These are phyloP conservation scores for Bimastos eiseni DNA, from an alignment of 2,888 invertebrate species.

Conservation along the genomic window DNA sequence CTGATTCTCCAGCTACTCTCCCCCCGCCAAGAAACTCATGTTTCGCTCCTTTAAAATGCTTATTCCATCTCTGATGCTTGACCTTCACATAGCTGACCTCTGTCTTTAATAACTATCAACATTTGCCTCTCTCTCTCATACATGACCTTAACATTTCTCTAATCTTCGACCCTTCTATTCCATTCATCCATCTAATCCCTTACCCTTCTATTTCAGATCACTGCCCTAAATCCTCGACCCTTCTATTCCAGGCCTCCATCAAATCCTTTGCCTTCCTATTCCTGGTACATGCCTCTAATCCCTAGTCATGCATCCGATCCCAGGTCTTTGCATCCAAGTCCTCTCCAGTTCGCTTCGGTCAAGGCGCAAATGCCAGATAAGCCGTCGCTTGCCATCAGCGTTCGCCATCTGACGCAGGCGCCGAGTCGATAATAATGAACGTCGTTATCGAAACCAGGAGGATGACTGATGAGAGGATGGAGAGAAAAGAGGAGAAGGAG, in stretches of 20 bases:
- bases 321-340: not conserved
- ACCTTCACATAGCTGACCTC: too few relatives aligned
- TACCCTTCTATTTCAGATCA: not conserved
- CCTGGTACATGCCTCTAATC: not conserved
- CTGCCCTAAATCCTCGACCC: not conserved
- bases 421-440: not conserved
- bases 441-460: slow-evolving; percentile 13
- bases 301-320: not conserved
- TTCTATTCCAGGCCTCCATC: not conserved
- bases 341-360: not conserved
- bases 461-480: not conserved
- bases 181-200: too few relatives aligned
- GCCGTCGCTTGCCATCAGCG: not conserved
- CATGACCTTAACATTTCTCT: not conserved
- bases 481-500: not conserved
- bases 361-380: not conserved
- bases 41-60: too few relatives aligned
- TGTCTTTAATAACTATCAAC: too few relatives aligned
- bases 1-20: too few relatives aligned
- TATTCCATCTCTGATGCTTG: too few relatives aligned
- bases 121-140: too few relatives aligned
- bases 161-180: too few relatives aligned
- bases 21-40: too few relatives aligned
- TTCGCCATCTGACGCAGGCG: not conserved
- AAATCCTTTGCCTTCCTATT: not conserved